Conservation (phyloP, 2,797 vertebrate species). For the Merluccius polli region DNA sequence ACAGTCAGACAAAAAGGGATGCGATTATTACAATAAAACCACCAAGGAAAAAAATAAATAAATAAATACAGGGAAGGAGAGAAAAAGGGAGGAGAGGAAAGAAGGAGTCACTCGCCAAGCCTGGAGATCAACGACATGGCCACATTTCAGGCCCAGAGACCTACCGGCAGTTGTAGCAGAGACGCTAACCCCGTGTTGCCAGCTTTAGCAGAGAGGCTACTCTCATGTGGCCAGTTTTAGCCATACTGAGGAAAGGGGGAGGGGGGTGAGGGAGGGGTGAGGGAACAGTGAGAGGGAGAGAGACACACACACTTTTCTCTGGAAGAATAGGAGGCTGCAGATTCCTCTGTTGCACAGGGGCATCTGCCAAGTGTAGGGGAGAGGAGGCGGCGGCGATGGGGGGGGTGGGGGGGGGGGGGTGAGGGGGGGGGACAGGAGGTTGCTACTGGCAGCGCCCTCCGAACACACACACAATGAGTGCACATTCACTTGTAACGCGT, state of each 20-base stretch:
- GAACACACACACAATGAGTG: constrained; percentile 20
- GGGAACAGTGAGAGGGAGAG: background rate
- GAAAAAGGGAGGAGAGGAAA: background rate
- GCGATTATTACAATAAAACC: background rate
- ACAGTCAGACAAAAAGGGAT: background rate
- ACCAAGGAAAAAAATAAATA: background rate
- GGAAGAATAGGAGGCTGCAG: background rate
- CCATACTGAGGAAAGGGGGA: background rate
- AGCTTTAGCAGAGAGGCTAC: background rate
- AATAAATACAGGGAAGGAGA: no score
- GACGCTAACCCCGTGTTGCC: background rate
- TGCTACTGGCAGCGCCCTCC: constrained; percentile 5
- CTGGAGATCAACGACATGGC: background rate
- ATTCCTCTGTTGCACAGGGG: background rate
- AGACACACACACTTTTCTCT: background rate
- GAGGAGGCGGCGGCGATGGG: constrained; percentile 37
- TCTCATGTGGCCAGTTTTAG: background rate
- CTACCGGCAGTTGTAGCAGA: background rate
- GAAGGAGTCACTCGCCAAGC: background rate
- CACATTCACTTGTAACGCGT: constrained; percentile 25
- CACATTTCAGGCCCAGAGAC: background rate
- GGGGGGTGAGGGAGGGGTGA: background rate
- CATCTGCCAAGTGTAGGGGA: constrained; percentile 14
- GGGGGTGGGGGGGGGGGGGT: background rate
- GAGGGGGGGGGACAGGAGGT: constrained; percentile 1